A percentile compares a stretch with the other conserved stretches of the same genome.
phyloP scores from a whole-genome alignment of 2,888 invertebrate genomes.

The Stomorhina lunata region DNA sequence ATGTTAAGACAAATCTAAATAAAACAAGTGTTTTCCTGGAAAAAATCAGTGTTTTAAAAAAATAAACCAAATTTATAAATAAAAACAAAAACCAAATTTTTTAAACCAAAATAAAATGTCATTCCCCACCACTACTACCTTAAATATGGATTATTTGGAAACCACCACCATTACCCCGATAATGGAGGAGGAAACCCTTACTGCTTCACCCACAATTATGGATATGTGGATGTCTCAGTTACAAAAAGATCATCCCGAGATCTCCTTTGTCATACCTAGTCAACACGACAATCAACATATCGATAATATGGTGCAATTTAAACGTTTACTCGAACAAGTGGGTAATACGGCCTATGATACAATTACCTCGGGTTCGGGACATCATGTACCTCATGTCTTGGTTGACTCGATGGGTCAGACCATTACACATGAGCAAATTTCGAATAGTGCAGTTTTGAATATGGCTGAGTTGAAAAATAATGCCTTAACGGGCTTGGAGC shows the following conservation, averaged over 20 bases:
- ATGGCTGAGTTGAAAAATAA: conserved; percentile 72
- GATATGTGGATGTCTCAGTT: conserved; percentile 70
- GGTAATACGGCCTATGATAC: conserved; percentile 71
- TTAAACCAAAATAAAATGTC: conserved; percentile 37
- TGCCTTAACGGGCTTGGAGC: conserved; percentile 67
- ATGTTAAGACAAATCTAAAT: neutral
- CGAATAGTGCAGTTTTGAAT: conserved; percentile 77
- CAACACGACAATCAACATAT: conserved; percentile 78
- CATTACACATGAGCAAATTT: conserved; percentile 77
- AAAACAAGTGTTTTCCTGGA: conserved; percentile 3
- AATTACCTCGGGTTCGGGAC: conserved; percentile 18
- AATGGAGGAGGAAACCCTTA: conserved; percentile 46
- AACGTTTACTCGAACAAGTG: conserved; percentile 75
- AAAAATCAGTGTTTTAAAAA: neutral
- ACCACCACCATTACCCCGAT: conserved; percentile 53
- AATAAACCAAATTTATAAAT: conserved; percentile 37
- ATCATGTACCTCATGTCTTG: conserved; percentile 31
- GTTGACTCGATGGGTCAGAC: conserved; percentile 70
- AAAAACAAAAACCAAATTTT: conserved; percentile 28
- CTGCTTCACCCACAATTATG: conserved; percentile 69
- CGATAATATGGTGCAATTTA: conserved; percentile 77
- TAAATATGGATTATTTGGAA: conserved; percentile 29
- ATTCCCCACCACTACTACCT: conserved; percentile 21
- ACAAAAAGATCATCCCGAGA: conserved; percentile 76
- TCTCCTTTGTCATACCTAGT: conserved; percentile 79